phyloP scores from a whole-genome alignment of 2,113 vertebrate species.

The Lamprotornis superbus region DNA sequence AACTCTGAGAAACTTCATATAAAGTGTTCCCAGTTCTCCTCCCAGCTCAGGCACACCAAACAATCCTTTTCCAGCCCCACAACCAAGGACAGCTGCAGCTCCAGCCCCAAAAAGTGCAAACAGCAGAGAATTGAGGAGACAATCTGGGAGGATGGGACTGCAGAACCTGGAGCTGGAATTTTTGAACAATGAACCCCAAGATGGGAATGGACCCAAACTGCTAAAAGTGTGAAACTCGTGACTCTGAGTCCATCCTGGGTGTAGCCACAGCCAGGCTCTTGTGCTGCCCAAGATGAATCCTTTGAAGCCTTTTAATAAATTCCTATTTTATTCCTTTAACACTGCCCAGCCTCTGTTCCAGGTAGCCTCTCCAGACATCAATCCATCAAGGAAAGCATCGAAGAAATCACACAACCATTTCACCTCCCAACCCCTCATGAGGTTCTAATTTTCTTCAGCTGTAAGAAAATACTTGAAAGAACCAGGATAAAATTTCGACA shows the following conservation, averaged over 20 bases:
- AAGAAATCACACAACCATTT: neutral
- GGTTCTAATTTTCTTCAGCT: neutral
- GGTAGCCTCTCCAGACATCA: neutral
- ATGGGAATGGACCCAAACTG: neutral
- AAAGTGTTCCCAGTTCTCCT: neutral
- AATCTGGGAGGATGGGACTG: neutral
- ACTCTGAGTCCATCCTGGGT: neutral
- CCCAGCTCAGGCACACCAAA: neutral
- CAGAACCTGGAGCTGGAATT: neutral
- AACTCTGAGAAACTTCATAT: neutral
- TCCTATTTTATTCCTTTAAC: neutral
- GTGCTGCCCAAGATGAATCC: neutral
- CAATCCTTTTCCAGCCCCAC: neutral
- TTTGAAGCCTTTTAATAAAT: neutral
- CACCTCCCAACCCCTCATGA: neutral
- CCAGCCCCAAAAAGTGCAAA: neutral
- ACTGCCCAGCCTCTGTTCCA: neutral
- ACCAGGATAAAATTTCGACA: neutral
- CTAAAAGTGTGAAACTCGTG: neutral
- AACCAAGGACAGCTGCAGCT: neutral
- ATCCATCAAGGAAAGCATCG: accelerated
- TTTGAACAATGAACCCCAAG: neutral
- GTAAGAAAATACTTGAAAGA: neutral
- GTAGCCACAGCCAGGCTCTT: neutral
- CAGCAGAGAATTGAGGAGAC: neutral